A percentile compares a stretch with the other conserved stretches of the same genome.
phyloP scores from a whole-genome alignment of 1,140 invertebrate species.

The Halictus rubicundus region DNA sequence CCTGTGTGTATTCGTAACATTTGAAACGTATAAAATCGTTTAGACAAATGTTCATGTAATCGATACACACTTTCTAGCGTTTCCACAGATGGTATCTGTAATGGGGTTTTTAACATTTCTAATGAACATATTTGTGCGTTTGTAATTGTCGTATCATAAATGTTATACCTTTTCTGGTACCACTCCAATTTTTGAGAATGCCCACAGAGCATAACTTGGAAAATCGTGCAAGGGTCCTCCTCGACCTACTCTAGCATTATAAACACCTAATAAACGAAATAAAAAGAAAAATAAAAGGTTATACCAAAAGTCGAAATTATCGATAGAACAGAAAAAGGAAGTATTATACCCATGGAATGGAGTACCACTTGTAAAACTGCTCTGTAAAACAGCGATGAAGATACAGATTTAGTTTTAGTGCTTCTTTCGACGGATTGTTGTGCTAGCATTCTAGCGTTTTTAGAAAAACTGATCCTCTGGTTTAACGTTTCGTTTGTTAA shows the following conservation, averaged over 20 bases:
- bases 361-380: conserved; percentile 87
- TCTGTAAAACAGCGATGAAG: conserved; percentile 86
- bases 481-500: conserved; percentile 86
- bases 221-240: conserved; percentile 80
- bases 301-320: conserved; percentile 11
- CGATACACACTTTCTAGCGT: conserved; percentile 80
- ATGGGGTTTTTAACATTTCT: not conserved
- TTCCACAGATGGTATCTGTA: conserved; percentile 78
- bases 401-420: conserved; percentile 81
- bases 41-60: conserved; percentile 79
- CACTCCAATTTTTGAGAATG: conserved; percentile 81
- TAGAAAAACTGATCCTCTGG: conserved; percentile 82
- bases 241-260: conserved; percentile 80
- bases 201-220: conserved; percentile 84
- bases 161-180: conserved; percentile 64
- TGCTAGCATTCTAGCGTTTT: conserved; percentile 91
- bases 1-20: conserved; percentile 89
- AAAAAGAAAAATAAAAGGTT: conserved; percentile 11
- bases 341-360: conserved; percentile 67
- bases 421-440: conserved; percentile 88
- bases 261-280: conserved; percentile 70
- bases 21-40: conserved; percentile 90
- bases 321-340: conserved; percentile 57
- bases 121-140: not conserved
- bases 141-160: conserved; percentile 42